Evolutionary conservation across 2,113 vertebrate species (phyloP).

Genomic region (Dipodomys spectabilis): DNA sequence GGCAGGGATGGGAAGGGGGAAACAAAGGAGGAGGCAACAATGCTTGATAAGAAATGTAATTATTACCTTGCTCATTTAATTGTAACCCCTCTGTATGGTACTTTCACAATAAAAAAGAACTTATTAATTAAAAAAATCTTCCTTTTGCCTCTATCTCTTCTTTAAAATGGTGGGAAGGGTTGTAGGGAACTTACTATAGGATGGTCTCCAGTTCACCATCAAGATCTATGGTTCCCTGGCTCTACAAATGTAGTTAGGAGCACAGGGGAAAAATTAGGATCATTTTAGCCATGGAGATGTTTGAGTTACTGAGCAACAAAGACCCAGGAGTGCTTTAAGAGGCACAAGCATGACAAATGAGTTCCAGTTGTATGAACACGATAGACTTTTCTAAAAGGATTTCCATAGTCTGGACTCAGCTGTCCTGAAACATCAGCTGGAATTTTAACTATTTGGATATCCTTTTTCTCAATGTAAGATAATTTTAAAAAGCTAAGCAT

Average conservation of each 20-base stretch:
- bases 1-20: no score
- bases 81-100: no score
- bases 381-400: not conserved
- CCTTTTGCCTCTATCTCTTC: not conserved
- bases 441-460: not conserved
- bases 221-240: not conserved
- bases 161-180: not conserved
- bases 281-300: not conserved
- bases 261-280: not conserved
- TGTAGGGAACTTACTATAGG: not conserved
- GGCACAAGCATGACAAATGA: not conserved
- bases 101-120: no score
- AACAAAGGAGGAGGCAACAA: no score
- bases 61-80: no score
- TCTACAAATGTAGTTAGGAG: not conserved
- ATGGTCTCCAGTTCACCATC: not conserved
- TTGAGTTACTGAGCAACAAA: not conserved
- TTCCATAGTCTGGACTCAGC: not conserved
- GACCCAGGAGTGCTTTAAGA: conserved; percentile 1
- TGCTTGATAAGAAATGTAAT: no score
- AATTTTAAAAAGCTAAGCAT: not conserved
- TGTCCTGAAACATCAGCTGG: not conserved
- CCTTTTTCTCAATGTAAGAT: not conserved
- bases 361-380: not conserved
- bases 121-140: not conserved